Evolutionary conservation across 2,888 invertebrate genomes (phyloP), one percentile per base, ranked within the genome.

Genomic region (Zygaena filipendulae): DNA sequence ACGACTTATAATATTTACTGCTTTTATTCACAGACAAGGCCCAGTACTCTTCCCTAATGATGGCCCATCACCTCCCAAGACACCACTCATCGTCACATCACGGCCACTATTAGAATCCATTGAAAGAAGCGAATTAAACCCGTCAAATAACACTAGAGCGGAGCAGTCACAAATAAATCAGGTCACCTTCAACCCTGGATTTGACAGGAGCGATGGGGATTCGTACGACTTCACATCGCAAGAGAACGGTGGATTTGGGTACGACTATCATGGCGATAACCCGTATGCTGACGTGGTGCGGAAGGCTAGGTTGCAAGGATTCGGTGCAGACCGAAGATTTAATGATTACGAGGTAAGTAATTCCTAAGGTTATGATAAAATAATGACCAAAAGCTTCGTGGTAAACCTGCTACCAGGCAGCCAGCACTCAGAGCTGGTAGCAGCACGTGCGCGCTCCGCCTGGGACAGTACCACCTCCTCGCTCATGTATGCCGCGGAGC

Each of bases 1-100:
- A n/a, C 13, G 7, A 10, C 4, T 4, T 13, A 10, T 9, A 19
- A 10, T 8, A 10, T 4, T 13, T 25, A 8, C 8, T 11, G n/a
- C n/a, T n/a, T 35, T 36, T 12, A 13, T 14, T 53, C 59, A 2
- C 59, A 79, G 81, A 34, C 59, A 79, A 52, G 80, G 81, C 0
- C 81, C 81, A 29, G 71, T 79, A 0, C 42, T 77, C 0, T 80
- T 81, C 40, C 81, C 81, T 0, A 75, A 66, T 39, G 64, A 69
- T 30, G 59, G 48, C 0, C 63, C 69, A 0, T 68, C 70, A 0
- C 57, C 75, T 0, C 68, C 75, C 0, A 53, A 60, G 0, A 55
- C 59, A 0, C 79, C 80, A 0, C 53, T 81, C 2, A 56, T 79
- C 7, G 80, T 80, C 2, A 80, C 81, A 0, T 59, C 79, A 0